Conservation (phyloP, 2,113 vertebrate species). For the Caracal caracal region DNA sequence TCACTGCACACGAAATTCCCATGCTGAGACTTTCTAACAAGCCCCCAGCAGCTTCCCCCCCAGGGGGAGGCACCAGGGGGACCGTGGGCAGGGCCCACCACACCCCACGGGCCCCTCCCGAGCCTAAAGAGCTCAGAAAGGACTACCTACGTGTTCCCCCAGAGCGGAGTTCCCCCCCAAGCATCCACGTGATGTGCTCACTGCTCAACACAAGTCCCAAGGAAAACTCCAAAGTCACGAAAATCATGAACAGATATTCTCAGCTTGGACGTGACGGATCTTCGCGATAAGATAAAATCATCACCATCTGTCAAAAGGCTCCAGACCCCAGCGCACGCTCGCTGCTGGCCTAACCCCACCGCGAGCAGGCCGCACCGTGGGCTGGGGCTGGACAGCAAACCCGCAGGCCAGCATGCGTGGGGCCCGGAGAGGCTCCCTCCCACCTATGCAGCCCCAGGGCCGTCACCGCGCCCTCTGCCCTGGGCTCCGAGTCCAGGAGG, state of each 20-base stretch:
- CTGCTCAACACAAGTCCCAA: rapidly evolving
- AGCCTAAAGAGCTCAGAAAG: not conserved
- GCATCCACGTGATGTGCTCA: too few relatives aligned
- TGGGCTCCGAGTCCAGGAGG: rapidly evolving
- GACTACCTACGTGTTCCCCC: not conserved
- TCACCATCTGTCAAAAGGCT: not conserved
- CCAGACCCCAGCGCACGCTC: rapidly evolving
- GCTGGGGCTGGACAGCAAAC: not conserved
- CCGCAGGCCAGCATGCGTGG: rapidly evolving
- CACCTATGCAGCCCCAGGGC: not conserved
- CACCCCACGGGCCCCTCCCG: rapidly evolving
- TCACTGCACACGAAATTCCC: not conserved
- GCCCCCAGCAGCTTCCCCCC: not conserved
- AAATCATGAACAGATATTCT: not conserved
- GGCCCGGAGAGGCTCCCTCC: rapidly evolving
- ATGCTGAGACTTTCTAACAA: not conserved
- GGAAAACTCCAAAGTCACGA: not conserved
- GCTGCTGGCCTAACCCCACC: not conserved
- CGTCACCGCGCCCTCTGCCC: not conserved
- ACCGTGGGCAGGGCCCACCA: rapidly evolving
- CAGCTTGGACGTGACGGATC: not conserved
- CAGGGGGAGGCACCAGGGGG: rapidly evolving
- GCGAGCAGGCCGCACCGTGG: rapidly evolving
- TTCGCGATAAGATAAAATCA: not conserved
- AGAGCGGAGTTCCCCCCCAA: not conserved